phyloP scores from a whole-genome alignment of 2,797 vertebrate genomes.

The Mallotus villosus region DNA sequence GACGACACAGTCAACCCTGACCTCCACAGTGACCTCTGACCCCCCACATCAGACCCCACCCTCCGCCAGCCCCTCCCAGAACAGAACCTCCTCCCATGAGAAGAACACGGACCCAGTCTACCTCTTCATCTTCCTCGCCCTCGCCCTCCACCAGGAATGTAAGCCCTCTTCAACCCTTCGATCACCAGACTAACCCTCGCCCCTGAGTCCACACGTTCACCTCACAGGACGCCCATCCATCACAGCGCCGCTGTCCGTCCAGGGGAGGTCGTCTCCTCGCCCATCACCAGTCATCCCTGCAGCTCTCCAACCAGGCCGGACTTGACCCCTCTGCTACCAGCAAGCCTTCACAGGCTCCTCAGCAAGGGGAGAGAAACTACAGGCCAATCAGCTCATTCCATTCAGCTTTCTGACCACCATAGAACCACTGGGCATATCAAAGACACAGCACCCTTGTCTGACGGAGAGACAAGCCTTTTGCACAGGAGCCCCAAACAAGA shows the following conservation, averaged over 20 bases:
- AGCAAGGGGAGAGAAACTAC: too few species aligned
- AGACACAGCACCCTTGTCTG: too few species aligned
- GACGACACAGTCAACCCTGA: not conserved
- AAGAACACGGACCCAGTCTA: constrained; percentile 9
- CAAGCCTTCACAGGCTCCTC: too few species aligned
- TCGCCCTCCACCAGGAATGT: not conserved
- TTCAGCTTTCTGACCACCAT: too few species aligned
- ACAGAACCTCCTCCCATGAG: not conserved
- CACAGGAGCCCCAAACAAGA: too few species aligned
- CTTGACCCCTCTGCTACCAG: too few species aligned
- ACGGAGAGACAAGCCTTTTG: too few species aligned
- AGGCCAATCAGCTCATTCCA: too few species aligned
- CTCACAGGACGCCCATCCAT: too few species aligned
- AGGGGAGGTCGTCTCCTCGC: not conserved
- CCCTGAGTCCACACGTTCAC: not conserved
- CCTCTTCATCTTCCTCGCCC: not conserved
- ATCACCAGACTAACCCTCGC: not conserved
- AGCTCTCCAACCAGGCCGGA: not conserved
- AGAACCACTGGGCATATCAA: too few species aligned
- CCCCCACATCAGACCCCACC: not conserved
- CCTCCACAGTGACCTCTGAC: not conserved
- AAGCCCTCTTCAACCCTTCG: not conserved
- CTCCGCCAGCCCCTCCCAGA: too few species aligned
- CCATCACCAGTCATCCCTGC: too few species aligned
- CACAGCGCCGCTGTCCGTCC: not conserved